Base-by-base conservation (phyloP, 2,888 invertebrate species). In the Lacanobia wlatinum region DNA sequence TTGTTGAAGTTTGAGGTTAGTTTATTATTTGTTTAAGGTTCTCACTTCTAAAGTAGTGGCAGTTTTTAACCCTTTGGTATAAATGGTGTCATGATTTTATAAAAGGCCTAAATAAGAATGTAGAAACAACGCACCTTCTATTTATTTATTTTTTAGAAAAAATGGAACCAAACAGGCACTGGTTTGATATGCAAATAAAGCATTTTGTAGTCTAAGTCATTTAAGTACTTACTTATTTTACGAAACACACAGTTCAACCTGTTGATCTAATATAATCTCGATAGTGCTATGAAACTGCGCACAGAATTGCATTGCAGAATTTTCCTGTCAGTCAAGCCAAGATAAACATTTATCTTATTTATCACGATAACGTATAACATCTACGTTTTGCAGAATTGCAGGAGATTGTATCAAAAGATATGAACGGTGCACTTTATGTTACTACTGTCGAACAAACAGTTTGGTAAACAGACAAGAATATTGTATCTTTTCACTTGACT, bases 281-380 rank as follows among this genome's bases (percentile, higher is more conserved):
- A 61, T 69, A 55, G 0, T 58, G 0, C 0, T 16, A 62, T 53
- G 5, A 56, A 77, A 61, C 10, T 72, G 53, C 74, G 48, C 58
- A 48, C 16, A 40, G 9, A 28, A 48, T 18, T 50, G 58, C 40
- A 66, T 58, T 8, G 3, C 18, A 53, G 60, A 83, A 83, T 67
- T 67, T 83, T 83, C 80, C 83, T 55, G 59, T 58, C 63, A 58
- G 40, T 73, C 34, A 53, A 79, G 53, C 18, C 16, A 56, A 66
- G 83, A 80, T 79, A 79, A 78, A 65, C 16, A 63, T 64, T 62
- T 52, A 70, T 73, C 66, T 62, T n/a, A 70, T 62, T 66, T 67
- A 70, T 73, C 63, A 46, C 16, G 80, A 84, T 78, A 85, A 74
- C n/a, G 40, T 8, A 66, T 38, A 53, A 48, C 12, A 43, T 48